Evolutionary conservation across 1,140 invertebrate species (phyloP), one percentile per base, ranked within the genome.

Genomic region (Sarcophaga bullata): DNA sequence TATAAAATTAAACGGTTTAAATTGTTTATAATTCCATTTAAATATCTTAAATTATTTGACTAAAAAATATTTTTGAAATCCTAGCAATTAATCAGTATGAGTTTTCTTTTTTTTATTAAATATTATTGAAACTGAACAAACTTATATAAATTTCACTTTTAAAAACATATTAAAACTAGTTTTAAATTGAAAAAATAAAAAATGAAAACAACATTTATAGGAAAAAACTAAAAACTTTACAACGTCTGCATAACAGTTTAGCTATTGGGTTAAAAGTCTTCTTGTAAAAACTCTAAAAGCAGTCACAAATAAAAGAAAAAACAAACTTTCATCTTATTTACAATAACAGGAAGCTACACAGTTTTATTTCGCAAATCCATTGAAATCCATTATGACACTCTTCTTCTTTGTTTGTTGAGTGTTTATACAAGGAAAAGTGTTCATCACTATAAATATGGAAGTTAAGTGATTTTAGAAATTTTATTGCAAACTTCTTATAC

Each of bases 371-470:
- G n/a, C n/a, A n/a, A 58, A 58, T 15, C 54, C 54, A 58, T 58
- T 58, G 7, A 13, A 15, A 58, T 58, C 54, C 54, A 58, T 58
- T 58, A 58, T 58, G 54, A 15, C n/a, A 2, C 25, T 37, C 7
- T 58, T 58, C 15, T 58, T 58, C 54, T 58, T 58, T 58, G 54
- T 58, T 7, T 58, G 54, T 58, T n/a, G 54, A 58, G 54, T 58
- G 54, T 58, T n/a, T 13, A 58, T 58, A 58, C 54, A n/a, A 8
- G n/a, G 54, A 58, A 58, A 58, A 58, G 54, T n/a, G n/a, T 15
- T 58, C 52, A 58, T 58, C n/a, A 10, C 15, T 54, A 3, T 6
- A 10, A 4, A 10, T 54, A 6, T 54, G 3, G 3, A 54, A 15
- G 6, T 58, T 13, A 7, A 58, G 54, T n/a, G 15, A 7, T 58